A percentile compares a stretch with the other conserved stretches of the same genome.
Evolutionary conservation across 2,888 invertebrate genomes (phyloP).

Genomic region (Leptinotarsa juncta): DNA sequence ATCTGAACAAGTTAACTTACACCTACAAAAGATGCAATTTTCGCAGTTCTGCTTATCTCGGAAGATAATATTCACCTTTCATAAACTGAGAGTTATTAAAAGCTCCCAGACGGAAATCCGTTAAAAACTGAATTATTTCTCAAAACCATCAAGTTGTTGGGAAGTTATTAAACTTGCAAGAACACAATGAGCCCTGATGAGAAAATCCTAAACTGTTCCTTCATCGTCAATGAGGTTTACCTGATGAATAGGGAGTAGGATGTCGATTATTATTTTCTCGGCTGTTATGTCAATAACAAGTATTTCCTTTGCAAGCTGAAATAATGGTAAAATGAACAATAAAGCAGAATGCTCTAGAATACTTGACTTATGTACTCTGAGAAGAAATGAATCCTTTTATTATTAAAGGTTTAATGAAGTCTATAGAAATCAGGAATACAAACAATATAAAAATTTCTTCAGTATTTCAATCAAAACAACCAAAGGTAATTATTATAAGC

Average conservation of each 20-base stretch:
- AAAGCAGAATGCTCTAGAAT: too few species aligned
- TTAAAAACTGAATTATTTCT: slow-evolving; percentile 12
- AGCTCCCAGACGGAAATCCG: background rate
- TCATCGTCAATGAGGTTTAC: background rate
- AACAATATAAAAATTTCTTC: too few species aligned
- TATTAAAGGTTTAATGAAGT: too few species aligned
- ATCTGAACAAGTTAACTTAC: background rate
- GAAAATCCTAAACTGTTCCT: slow-evolving; percentile 1
- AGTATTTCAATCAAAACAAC: too few species aligned
- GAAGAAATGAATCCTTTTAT: too few species aligned
- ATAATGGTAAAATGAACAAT: too few species aligned
- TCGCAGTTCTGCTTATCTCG: background rate
- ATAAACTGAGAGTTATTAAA: background rate
- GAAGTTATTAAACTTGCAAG: slow-evolving; percentile 5
- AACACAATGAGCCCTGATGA: slow-evolving; percentile 10
- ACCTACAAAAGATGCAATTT: background rate
- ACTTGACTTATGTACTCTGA: too few species aligned
- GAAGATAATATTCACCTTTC: slow-evolving; percentile 12
- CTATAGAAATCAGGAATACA: too few species aligned
- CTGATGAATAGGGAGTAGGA: background rate
- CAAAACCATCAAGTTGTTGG: slow-evolving; percentile 9
- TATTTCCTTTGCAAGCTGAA: too few species aligned
- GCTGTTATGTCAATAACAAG: background rate
- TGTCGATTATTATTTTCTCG: background rate
- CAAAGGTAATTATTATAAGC: too few species aligned